These are phyloP conservation scores for Lepetodrilus schrolli DNA, from an alignment of 2,888 invertebrate genomes.

Conservation along the genomic window DNA sequence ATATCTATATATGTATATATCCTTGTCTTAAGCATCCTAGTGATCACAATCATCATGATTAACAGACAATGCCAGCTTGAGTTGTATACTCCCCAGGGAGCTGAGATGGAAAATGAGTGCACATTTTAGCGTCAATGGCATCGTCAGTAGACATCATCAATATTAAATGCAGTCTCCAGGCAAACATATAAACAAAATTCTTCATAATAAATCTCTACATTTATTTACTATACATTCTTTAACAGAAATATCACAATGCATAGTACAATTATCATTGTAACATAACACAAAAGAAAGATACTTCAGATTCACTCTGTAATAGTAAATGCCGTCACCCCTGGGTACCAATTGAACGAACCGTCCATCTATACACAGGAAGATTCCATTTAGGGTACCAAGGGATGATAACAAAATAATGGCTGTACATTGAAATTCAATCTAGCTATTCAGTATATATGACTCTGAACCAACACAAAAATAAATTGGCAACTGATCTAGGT, in stretches of 20 bases:
- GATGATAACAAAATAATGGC: neutral
- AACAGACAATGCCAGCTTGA: too few species aligned
- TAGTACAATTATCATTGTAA: constrained; percentile 8
- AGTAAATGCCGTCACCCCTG: neutral
- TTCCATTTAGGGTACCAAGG: neutral
- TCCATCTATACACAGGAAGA: neutral
- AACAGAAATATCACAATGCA: constrained; percentile 23
- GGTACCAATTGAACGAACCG: neutral
- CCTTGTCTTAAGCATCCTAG: too few species aligned
- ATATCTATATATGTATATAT: too few species aligned
- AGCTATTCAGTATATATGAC: neutral
- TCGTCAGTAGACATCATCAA: too few species aligned
- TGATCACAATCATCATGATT: too few species aligned
- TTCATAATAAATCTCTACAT: neutral
- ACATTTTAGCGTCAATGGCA: too few species aligned
- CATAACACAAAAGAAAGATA: neutral
- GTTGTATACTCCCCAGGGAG: too few species aligned
- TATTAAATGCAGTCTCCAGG: too few species aligned
- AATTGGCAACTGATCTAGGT: too few species aligned
- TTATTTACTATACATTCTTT: constrained; percentile 23
- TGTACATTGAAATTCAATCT: neutral
- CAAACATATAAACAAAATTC: too few species aligned
- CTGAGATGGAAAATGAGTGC: too few species aligned
- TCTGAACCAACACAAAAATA: neutral
- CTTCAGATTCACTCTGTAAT: neutral